A percentile compares a stretch with the other conserved stretches of the same genome.
Conservation (phyloP, 1,140 invertebrate species). For the Neoseiulus cucumeris region DNA sequence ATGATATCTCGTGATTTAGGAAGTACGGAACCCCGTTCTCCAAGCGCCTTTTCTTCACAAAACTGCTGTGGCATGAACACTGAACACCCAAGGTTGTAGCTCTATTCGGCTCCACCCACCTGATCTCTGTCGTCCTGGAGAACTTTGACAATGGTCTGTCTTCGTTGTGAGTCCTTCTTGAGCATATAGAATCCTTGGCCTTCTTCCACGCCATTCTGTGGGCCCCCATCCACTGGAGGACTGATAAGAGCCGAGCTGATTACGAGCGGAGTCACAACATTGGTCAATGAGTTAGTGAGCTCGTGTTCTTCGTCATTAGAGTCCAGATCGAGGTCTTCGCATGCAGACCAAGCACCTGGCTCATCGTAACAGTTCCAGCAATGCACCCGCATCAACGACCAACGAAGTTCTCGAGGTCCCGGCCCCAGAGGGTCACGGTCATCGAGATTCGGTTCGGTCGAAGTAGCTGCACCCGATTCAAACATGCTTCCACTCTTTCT, state of each 20-base stretch:
- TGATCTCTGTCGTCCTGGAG: constrained; percentile 64
- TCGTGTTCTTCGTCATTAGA: neutral
- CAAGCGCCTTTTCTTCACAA: too few relatives aligned
- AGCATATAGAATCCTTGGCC: constrained; percentile 80
- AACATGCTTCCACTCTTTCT: too few relatives aligned
- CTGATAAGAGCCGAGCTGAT: constrained; percentile 17
- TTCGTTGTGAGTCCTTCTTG: constrained; percentile 87
- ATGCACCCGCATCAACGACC: neutral
- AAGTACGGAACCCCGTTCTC: too few relatives aligned
- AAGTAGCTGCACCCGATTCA: too few relatives aligned
- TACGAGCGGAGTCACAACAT: neutral
- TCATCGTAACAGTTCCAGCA: neutral
- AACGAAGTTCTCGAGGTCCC: neutral
- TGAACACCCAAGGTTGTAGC: neutral
- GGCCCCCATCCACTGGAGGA: constrained; percentile 22
- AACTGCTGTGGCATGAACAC: too few relatives aligned
- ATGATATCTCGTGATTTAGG: too few relatives aligned
- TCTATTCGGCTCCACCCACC: constrained; percentile 35
- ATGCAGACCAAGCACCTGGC: neutral
- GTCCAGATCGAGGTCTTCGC: neutral
- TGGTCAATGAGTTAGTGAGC: neutral
- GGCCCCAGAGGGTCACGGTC: neutral
- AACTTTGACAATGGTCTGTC: constrained; percentile 71
- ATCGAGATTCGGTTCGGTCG: too few relatives aligned
- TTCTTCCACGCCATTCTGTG: constrained; percentile 32